Percentiles rank a stretch among this genome's conserved stretches.
Conservation (phyloP, 2,797 vertebrate species). For the Petrocephalus schoutedeni region DNA sequence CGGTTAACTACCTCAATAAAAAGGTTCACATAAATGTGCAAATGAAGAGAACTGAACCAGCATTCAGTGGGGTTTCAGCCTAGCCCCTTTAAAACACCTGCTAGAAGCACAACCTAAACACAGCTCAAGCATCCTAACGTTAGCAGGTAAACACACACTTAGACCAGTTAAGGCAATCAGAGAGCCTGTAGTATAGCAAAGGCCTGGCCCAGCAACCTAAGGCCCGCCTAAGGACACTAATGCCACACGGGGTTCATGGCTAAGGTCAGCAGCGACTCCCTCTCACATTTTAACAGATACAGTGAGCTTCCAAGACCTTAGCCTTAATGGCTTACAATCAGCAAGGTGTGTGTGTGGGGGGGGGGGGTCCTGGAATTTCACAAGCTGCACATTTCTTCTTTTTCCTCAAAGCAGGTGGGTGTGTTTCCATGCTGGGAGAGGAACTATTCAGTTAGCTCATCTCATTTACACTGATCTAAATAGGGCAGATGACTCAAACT, state of each 20-base stretch:
- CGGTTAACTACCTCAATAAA: not conserved
- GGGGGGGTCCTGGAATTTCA: not conserved
- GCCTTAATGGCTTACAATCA: not conserved
- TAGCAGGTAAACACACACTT: not conserved
- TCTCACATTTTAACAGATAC: not conserved
- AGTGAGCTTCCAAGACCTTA: not conserved
- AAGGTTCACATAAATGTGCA: not conserved
- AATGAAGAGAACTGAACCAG: not conserved
- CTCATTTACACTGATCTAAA: not conserved
- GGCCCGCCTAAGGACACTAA: not conserved
- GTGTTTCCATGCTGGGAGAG: not conserved
- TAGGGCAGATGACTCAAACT: not conserved
- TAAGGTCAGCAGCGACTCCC: not conserved
- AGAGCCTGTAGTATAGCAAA: not conserved
- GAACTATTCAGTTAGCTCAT: not conserved
- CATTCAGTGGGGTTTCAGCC: not conserved
- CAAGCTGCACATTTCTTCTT: conserved; percentile 7
- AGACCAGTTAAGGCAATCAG: not conserved
- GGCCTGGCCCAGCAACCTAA: not conserved
- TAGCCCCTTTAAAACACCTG: not conserved
- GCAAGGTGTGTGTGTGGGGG: not conserved
- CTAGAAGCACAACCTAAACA: not conserved
- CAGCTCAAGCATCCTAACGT: not conserved
- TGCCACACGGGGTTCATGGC: not conserved
- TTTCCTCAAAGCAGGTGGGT: not conserved